Evolutionary conservation across 1,140 invertebrate genomes (phyloP), one percentile per base, ranked within the genome.

Genomic region (Paracyclopina nana): DNA sequence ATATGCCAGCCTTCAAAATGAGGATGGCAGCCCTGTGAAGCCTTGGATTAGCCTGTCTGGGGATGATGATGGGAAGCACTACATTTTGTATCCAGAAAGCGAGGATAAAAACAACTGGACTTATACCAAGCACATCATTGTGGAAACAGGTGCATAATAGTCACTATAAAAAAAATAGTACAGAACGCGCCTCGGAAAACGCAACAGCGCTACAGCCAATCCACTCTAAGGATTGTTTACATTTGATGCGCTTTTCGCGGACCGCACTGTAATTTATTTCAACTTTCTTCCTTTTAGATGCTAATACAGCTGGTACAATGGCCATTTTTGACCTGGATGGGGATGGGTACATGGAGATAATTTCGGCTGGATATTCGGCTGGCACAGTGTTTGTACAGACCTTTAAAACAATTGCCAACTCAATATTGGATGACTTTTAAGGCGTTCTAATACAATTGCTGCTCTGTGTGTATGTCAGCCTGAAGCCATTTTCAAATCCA

Each of bases 11-110:
- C n/a, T n/a, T n/a, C n/a, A n/a, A n/a, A n/a, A n/a, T 26, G 5
- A 26, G 34, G 9, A 25, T 20, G 2, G 8, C 42, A 59, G 57
- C 20, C 57, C 50, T 6, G 52, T 56, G 40, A 64, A 62, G 42
- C 64, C 63, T 0, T 57, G 57, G 50, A 61, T 66, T 30, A 29
- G 63, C 3, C 44, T 66, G 6, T 64, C 61, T 25, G 65, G 65
- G 1, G 65, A 66, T 55, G 65, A 66, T 45, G 63, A 66, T 43
- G 63, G 64, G 1, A 54, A 56, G 14, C 59, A 62, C 38, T 63
- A 65, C 49, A 54, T 66, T 41, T 46, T 66, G 27, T 53, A 56
- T 24, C 60, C 65, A 0, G 34, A 40, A 24, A 57, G 57, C 12
- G 57, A 61, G 26, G 58, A 56, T 11, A 40, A 55, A 0, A 52